A percentile compares a stretch with the other conserved stretches of the same genome.
phyloP scores from a whole-genome alignment of 1,140 invertebrate species.

The Heterodera carotae region DNA sequence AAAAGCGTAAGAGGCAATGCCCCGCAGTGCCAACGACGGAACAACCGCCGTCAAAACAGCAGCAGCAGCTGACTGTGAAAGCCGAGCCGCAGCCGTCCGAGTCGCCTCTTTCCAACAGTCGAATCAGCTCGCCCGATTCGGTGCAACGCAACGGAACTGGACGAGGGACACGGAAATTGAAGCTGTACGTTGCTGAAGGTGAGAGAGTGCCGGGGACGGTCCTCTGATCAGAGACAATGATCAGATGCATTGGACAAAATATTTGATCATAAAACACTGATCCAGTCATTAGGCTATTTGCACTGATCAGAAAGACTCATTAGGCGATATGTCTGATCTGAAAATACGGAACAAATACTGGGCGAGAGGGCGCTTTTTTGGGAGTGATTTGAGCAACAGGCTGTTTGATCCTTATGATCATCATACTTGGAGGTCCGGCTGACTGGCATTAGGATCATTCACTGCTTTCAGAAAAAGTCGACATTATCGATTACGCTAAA shows the following conservation, averaged over 20 bases:
- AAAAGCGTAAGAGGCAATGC: neutral
- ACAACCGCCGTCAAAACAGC: slow-evolving; percentile 15
- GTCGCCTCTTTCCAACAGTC: slow-evolving; percentile 9
- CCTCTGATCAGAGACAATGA: too few relatives aligned
- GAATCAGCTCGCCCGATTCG: slow-evolving; percentile 30
- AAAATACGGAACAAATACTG: too few relatives aligned
- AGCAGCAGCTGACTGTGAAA: slow-evolving; percentile 19
- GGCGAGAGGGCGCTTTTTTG: too few relatives aligned
- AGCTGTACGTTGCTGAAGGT: slow-evolving; percentile 56
- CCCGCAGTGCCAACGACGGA: neutral
- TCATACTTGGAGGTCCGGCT: neutral
- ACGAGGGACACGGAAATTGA: slow-evolving; percentile 40
- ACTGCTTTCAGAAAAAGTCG: slow-evolving; percentile 49
- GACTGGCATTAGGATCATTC: neutral
- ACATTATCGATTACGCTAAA: slow-evolving; percentile 63
- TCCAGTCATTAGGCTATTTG: too few relatives aligned
- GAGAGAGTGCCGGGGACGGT: neutral
- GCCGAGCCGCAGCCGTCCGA: neutral
- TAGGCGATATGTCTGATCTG: too few relatives aligned
- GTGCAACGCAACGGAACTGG: neutral
- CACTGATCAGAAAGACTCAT: too few relatives aligned
- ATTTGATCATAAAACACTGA: too few relatives aligned
- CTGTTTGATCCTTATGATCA: too few relatives aligned
- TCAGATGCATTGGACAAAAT: too few relatives aligned
- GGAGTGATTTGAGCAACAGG: too few relatives aligned